phyloP scores from a whole-genome alignment of 2,113 vertebrate genomes.

The Tonatia bakeri region DNA sequence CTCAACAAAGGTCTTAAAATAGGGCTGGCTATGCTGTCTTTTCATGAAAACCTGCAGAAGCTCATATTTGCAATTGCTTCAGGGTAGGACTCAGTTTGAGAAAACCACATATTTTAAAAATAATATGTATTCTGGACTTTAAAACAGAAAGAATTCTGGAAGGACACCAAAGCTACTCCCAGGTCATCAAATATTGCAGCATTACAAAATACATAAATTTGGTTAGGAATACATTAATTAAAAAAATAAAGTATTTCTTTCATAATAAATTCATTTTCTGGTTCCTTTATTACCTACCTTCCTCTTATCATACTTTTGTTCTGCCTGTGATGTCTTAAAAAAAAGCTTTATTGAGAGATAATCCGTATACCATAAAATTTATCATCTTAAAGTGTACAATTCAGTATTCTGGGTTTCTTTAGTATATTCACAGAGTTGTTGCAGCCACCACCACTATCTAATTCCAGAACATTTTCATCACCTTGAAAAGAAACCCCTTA shows the following conservation, averaged over 20 bases:
- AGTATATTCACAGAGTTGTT: background rate
- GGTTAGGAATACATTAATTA: background rate
- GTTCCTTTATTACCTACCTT: background rate
- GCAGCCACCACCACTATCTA: background rate
- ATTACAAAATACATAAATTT: background rate
- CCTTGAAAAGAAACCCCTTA: background rate
- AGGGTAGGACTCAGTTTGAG: background rate
- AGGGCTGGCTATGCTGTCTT: background rate
- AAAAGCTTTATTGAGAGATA: background rate
- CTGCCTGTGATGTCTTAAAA: background rate
- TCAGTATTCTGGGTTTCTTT: background rate
- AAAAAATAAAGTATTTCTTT: background rate
- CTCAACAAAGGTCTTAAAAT: background rate
- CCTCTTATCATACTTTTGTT: background rate
- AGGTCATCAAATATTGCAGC: background rate
- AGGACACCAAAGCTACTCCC: background rate
- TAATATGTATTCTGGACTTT: background rate
- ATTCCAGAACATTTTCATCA: constrained; percentile 7
- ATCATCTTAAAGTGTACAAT: background rate
- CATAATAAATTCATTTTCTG: background rate
- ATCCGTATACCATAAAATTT: background rate
- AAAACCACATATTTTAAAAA: background rate
- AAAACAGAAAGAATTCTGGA: background rate
- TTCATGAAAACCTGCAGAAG: background rate
- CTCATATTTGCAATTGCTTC: background rate